A percentile compares a stretch with the other conserved stretches of the same genome.
Evolutionary conservation across 2,113 vertebrate species (phyloP).

Genomic region (Mobula birostris): DNA sequence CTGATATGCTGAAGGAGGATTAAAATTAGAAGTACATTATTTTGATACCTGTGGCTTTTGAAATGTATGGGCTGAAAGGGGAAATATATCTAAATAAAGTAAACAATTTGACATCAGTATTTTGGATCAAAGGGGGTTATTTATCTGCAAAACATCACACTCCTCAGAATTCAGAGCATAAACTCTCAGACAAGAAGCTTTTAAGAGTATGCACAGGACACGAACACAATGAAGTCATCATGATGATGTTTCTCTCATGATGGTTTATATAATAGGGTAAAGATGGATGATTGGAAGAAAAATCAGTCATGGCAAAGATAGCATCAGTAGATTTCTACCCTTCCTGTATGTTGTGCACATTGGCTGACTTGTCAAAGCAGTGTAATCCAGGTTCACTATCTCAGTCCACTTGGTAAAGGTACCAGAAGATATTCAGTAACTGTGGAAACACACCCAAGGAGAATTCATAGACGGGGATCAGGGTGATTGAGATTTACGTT

Average conservation of each 20-base stretch:
- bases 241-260: background rate
- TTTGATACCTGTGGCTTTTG: background rate
- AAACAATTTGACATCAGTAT: background rate
- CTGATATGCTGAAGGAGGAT: too few species aligned
- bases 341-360: background rate
- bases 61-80: background rate
- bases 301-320: background rate
- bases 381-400: background rate
- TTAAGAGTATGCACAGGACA: background rate
- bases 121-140: background rate
- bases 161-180: background rate
- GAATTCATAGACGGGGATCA: background rate
- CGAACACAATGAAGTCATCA: background rate
- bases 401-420: background rate
- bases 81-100: background rate
- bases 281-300: background rate
- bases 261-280: background rate
- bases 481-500: background rate
- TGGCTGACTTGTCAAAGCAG: background rate
- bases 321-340: background rate
- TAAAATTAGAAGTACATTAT: background rate
- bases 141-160: background rate
- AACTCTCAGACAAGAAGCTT: background rate
- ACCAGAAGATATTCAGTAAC: background rate
- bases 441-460: too few species aligned